Percentiles rank a stretch among this genome's conserved stretches.
Evolutionary conservation across 2,888 invertebrate species (phyloP).

Genomic region (Strigamia maritima): DNA sequence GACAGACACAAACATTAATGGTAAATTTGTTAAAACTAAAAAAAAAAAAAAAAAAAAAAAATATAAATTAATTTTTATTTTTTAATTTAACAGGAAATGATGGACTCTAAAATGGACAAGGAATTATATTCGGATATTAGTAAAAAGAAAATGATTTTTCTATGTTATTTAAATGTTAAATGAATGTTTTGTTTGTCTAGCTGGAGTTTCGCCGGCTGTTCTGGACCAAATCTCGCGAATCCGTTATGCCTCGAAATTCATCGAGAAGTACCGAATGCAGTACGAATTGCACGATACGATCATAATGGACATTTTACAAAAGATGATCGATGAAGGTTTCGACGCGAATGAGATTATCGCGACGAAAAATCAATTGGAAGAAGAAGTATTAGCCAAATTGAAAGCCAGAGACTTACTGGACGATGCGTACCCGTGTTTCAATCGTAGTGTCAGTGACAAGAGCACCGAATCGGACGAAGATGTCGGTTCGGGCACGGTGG

Average conservation of each 20-base stretch:
- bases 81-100: conserved; percentile 2
- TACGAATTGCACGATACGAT: conserved; percentile 20
- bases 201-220: not conserved
- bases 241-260: not conserved
- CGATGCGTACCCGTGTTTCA: not conserved
- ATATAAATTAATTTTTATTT: not conserved
- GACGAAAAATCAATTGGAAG: not conserved
- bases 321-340: conserved; percentile 30
- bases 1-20: not conserved
- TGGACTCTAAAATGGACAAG: conserved; percentile 34
- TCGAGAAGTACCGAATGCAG: conserved; percentile 17
- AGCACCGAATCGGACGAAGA: not conserved
- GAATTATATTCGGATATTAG: conserved; percentile 21
- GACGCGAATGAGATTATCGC: not conserved
- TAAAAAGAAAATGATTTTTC: conserved; percentile 14
- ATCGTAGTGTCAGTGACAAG: not conserved
- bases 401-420: not conserved
- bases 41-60: too few species aligned
- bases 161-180: too few species aligned
- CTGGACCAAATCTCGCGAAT: not conserved
- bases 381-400: not conserved
- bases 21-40: not conserved
- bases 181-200: not conserved
- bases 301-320: not conserved
- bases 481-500: not conserved